phyloP scores from a whole-genome alignment of 2,888 invertebrate species.

The Melanotus villosus region DNA sequence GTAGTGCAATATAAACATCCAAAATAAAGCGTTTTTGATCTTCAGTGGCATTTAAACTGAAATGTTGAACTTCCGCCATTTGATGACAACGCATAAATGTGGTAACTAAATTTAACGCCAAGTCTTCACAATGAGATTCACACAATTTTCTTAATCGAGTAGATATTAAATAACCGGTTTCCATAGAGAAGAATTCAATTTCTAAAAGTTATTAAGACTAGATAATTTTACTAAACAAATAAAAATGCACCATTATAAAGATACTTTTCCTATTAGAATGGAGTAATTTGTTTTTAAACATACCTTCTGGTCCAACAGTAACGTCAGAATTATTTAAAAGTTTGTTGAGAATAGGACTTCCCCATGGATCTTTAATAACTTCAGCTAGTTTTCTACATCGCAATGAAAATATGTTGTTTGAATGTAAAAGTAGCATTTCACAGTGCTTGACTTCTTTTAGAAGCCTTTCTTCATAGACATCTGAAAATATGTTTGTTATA shows the following conservation, averaged over 20 bases:
- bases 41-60: conserved; percentile 65
- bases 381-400: conserved; percentile 64
- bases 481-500: conserved; percentile 49
- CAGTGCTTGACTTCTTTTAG: conserved; percentile 61
- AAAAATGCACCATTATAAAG: no score
- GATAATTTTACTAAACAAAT: no score
- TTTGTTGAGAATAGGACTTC: conserved; percentile 60
- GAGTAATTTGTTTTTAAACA: no score
- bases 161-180: conserved; percentile 73
- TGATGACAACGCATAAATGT: conserved; percentile 67
- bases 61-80: conserved; percentile 60
- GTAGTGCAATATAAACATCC: conserved; percentile 74
- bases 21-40: conserved; percentile 73
- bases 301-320: conserved; percentile 63
- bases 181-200: conserved; percentile 72
- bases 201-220: conserved; percentile 60
- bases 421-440: conserved; percentile 59
- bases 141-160: conserved; percentile 74
- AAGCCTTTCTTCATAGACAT: conserved; percentile 53
- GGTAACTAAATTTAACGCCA: conserved; percentile 73
- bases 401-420: conserved; percentile 61
- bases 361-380: conserved; percentile 66
- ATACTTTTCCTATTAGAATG: no score
- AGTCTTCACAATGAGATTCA: conserved; percentile 75
- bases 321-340: conserved; percentile 61